phyloP scores from a whole-genome alignment of 2,888 invertebrate genomes.

The Perithous albicinctus region DNA sequence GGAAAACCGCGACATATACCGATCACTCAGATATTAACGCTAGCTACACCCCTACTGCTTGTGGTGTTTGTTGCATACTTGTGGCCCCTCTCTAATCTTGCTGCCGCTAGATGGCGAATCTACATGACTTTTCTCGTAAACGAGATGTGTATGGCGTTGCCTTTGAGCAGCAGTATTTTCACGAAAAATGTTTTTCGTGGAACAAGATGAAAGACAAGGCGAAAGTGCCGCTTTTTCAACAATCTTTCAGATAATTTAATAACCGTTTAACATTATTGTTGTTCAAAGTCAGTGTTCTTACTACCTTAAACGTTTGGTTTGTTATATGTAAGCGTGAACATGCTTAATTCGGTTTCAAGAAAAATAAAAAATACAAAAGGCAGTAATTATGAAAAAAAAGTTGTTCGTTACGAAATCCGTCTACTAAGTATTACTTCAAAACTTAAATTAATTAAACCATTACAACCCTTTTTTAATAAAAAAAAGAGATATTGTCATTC shows the following conservation, averaged over 20 bases:
- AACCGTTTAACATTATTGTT: no score
- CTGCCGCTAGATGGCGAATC: neutral
- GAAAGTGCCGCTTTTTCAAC: no score
- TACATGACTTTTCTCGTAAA: neutral
- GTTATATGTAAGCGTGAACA: no score
- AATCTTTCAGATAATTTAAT: no score
- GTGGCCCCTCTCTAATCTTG: neutral
- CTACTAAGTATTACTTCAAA: neutral
- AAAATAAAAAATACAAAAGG: no score
- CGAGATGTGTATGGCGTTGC: no score
- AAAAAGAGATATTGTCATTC: neutral
- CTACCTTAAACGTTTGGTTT: no score
- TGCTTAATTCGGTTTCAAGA: no score
- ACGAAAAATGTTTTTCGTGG: neutral
- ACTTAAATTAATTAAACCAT: neutral
- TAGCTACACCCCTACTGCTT: neutral
- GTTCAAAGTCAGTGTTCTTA: no score
- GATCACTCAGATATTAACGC: neutral
- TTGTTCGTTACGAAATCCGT: no score
- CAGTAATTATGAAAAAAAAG: no score
- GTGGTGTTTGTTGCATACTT: neutral
- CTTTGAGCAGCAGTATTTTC: no score
- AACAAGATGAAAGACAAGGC: neutral
- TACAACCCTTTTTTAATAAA: neutral
- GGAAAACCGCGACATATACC: neutral